These are phyloP conservation scores for Heteropelma amictum DNA, from an alignment of 2,888 invertebrate species.

Conservation along the genomic window DNA sequence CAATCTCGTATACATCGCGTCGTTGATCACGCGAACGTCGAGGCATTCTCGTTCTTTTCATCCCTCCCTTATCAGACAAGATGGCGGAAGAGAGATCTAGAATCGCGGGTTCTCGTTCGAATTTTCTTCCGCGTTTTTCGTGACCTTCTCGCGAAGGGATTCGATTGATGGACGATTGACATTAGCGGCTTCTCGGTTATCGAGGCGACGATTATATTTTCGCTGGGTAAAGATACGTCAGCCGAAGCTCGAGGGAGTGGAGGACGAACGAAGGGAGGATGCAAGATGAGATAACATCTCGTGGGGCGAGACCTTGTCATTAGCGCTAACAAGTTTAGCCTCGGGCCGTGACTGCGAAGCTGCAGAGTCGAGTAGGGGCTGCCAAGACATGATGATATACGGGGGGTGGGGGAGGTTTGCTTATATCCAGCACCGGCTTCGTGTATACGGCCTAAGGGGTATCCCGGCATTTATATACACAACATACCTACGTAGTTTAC, in stretches of 20 bases:
- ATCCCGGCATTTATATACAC: background rate
- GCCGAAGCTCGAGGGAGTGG: background rate
- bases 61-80: background rate
- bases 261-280: background rate
- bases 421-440: conserved; percentile 11
- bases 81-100: too few relatives aligned
- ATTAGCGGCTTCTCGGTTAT: too few relatives aligned
- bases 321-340: conserved; percentile 76
- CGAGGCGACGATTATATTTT: too few relatives aligned
- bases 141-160: too few relatives aligned
- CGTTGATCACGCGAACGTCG: background rate
- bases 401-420: background rate
- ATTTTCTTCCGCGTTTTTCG: too few relatives aligned
- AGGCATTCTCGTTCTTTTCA: background rate
- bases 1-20: background rate
- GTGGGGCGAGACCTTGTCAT: conserved; percentile 69
- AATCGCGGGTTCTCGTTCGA: too few relatives aligned
- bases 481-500: background rate
- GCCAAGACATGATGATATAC: background rate
- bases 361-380: conserved; percentile 1
- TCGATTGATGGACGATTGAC: too few relatives aligned
- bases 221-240: background rate
- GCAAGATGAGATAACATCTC: conserved; percentile 60
- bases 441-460: background rate
- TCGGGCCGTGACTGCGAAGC: conserved; percentile 58